phyloP scores from a whole-genome alignment of 2,113 vertebrate species.

The Sterrhoptilus dennistouni region DNA sequence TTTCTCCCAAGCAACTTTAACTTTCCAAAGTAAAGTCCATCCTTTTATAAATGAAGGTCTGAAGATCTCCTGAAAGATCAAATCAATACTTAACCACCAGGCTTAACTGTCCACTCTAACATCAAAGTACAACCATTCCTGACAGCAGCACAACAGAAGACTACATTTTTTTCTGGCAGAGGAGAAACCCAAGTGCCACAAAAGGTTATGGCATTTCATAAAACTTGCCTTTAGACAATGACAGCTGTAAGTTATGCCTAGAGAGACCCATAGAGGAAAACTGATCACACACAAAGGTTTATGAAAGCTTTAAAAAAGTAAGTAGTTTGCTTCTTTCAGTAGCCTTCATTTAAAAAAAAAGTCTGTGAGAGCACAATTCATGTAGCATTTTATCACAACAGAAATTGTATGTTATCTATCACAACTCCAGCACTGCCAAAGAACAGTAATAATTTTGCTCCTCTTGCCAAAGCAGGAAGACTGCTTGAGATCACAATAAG shows the following conservation, averaged over 20 bases:
- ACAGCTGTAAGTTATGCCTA: background rate
- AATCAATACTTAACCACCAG: background rate
- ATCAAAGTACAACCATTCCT: background rate
- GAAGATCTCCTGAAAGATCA: background rate
- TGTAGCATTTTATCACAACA: background rate
- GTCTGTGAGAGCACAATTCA: background rate
- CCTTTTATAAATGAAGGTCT: background rate
- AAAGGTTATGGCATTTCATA: slow-evolving; percentile 26
- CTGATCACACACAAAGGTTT: background rate
- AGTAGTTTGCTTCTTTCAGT: background rate
- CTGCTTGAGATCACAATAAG: background rate
- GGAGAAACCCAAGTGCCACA: background rate
- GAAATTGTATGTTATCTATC: background rate
- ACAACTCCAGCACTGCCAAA: background rate
- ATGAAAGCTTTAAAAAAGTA: background rate
- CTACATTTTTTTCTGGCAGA: background rate
- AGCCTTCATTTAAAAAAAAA: background rate
- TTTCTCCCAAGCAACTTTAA: background rate
- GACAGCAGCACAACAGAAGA: background rate
- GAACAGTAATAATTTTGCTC: background rate
- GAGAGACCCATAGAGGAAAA: background rate
- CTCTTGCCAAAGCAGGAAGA: background rate
- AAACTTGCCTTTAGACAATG: background rate
- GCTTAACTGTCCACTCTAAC: background rate
- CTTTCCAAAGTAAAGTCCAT: background rate